Base-by-base conservation (phyloP, 2,888 invertebrate species). In the Caenorhabditis sinica region DNA sequence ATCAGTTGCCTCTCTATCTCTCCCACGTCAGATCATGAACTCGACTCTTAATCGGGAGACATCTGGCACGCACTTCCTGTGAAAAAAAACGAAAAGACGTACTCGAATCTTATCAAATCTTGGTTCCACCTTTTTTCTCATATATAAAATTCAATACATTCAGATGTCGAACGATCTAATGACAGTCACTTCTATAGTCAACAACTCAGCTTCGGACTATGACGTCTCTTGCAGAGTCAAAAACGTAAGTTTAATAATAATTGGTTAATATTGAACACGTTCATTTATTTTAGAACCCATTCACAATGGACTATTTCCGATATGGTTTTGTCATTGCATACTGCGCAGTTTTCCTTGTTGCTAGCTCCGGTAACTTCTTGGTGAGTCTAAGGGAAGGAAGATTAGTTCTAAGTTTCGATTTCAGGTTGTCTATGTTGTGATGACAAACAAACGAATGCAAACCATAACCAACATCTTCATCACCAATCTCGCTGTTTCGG, bases 401-500 rank as follows among this genome's bases (percentile, higher is more conserved):
- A n/a, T n/a, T n/a, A n/a, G n/a, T 49, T 25, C 2, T 17, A 5
- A 15, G 11, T 25, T 40, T 43, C 23, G 45, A 11, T 53, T 45
- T 65, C 20, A 82, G 82, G 82, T 98, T 28, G 97, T 97, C 92
- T 97, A 96, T 93, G 97, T 98, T 20, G 97, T 99, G 8, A 95
- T 96, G 45, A 95, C 96, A 40, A 98, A 97, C 93, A 95, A 95
- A 89, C 96, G 96, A 36, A 98, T 98, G 98, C 97, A 97, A 93
- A 97, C 97, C 0, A 98, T 98, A 49, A 98, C 98, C 4, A 98
- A 98, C 93, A 95, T 97, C 71, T 98, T 98, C 94, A 98, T 98
- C 92, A 96, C 97, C 56, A 98, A 98, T 93, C 94, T 99, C 90
- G 98, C 98, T 0, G 94, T 98, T 43, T 97, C 97, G 11, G 98